Evolutionary conservation across 2,888 invertebrate species (phyloP), one percentile per base, ranked within the genome.

Genomic region (Lymantria monacha): DNA sequence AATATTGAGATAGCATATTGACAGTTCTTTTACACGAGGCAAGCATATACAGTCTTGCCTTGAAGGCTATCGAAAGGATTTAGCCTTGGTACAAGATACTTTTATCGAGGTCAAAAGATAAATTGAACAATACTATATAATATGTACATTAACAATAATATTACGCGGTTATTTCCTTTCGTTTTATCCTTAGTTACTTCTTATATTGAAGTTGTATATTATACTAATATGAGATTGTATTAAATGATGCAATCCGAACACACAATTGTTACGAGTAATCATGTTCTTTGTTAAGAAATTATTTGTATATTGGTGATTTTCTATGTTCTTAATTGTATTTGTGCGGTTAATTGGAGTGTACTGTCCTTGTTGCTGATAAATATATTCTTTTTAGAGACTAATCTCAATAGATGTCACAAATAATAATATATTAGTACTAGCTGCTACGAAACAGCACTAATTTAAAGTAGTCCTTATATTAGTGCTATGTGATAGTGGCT

Each of bases 71-170:
- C 11, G 8, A 11, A 8, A 15, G 55, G 50, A 55, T 55, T 52
- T 49, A 49, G 44, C 8, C 48, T 50, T 22, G 41, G 33, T 30
- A 51, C 43, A 48, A 55, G 49, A 36, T 55, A 51, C 48, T 53
- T 38, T n/a, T 48, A 55, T 51, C 49, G 53, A 55, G 55, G 63
- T 42, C 63, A 45, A 49, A 8, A 53, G 44, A 46, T 49, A 59
- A 52, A 55, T 63, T 63, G 52, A 43, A 47, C 42, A 48, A 42
- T 55, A 55, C 52, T 49, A 49, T 48, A n/a, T n/a, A n/a, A n/a
- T n/a, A 59, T 43, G 43, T 43, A 14, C 38, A 15, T 43, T 43
- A 48, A 11, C 42, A 43, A 48, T 48, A 48, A 43, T 43, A 37
- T 43, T 48, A 38, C 37, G 11, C 13, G 38, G 22, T 36, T 13